These are phyloP conservation scores for Diachrysia chrysitis DNA, from an alignment of 2,888 invertebrate species.

Conservation along the genomic window DNA sequence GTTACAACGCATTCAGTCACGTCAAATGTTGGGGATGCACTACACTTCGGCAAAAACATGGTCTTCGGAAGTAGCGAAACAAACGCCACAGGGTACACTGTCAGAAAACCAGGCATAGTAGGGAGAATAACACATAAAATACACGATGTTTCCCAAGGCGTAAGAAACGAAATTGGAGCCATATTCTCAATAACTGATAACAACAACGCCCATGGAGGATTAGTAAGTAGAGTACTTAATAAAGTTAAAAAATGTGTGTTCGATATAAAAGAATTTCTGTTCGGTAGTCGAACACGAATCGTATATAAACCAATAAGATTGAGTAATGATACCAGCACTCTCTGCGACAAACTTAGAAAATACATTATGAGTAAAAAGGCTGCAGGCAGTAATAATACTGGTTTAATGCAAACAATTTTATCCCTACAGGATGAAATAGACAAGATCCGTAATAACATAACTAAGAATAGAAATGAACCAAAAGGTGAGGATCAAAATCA, in stretches of 20 bases:
- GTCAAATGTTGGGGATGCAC: slow-evolving; percentile 45
- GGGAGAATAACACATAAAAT: slow-evolving; percentile 51
- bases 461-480: slow-evolving; percentile 10
- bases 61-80: slow-evolving; percentile 43
- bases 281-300: slow-evolving; percentile 8
- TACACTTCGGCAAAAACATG: slow-evolving; percentile 50
- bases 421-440: slow-evolving; percentile 31
- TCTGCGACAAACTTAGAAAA: slow-evolving; percentile 47
- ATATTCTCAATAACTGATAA: slow-evolving; percentile 51
- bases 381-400: slow-evolving; percentile 14
- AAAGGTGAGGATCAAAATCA: slow-evolving; percentile 7
- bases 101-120: slow-evolving; percentile 51
- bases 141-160: slow-evolving; percentile 36
- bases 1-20: slow-evolving; percentile 53
- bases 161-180: slow-evolving; percentile 30
- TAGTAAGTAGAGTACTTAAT: slow-evolving; percentile 50
- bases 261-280: slow-evolving; percentile 45
- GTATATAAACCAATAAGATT: slow-evolving; percentile 15
- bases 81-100: slow-evolving; percentile 27
- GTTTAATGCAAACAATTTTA: slow-evolving; percentile 29
- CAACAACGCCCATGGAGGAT: slow-evolving; percentile 45
- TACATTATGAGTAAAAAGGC: slow-evolving; percentile 49
- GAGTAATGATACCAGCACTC: slow-evolving; percentile 27
- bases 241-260: slow-evolving; percentile 39
- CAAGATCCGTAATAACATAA: slow-evolving; percentile 27